Conservation (phyloP, 2,797 vertebrate genomes). For the Xenopus petersii region DNA sequence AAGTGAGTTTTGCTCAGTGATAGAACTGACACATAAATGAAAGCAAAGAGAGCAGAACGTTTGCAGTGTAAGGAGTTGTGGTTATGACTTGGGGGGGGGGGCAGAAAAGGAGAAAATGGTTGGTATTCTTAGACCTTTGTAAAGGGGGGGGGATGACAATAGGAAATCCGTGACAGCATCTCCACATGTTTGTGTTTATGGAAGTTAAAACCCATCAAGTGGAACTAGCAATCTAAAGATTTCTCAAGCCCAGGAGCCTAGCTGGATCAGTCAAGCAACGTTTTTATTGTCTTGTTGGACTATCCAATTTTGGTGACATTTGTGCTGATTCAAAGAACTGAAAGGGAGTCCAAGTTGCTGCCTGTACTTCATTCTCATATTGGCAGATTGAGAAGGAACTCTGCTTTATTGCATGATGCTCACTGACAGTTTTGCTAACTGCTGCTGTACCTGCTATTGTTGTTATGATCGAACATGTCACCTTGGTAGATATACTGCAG, state of each 20-base stretch:
- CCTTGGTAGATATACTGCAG: neutral
- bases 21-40: slow-evolving; percentile 16
- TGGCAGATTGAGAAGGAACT: slow-evolving; percentile 1
- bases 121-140: neutral
- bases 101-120: neutral
- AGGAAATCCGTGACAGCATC: neutral
- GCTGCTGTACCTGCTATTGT: neutral
- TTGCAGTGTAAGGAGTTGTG: neutral
- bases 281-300: slow-evolving; percentile 21
- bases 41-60: slow-evolving; percentile 9
- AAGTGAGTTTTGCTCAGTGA: slow-evolving; percentile 9
- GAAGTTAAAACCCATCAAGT: slow-evolving; percentile 12
- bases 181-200: slow-evolving; percentile 5
- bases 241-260: neutral
- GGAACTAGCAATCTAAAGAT: slow-evolving; percentile 1
- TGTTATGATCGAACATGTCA: neutral
- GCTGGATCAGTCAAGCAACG: neutral
- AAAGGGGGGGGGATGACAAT: neutral
- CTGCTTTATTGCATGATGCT: neutral
- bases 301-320: slow-evolving; percentile 16
- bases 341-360: slow-evolving; percentile 11
- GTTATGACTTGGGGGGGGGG: neutral
- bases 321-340: slow-evolving; percentile 11
- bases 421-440: neutral
- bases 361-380: slow-evolving; percentile 14